phyloP scores from a whole-genome alignment of 2,113 vertebrate genomes.

The Chinchilla lanigera region DNA sequence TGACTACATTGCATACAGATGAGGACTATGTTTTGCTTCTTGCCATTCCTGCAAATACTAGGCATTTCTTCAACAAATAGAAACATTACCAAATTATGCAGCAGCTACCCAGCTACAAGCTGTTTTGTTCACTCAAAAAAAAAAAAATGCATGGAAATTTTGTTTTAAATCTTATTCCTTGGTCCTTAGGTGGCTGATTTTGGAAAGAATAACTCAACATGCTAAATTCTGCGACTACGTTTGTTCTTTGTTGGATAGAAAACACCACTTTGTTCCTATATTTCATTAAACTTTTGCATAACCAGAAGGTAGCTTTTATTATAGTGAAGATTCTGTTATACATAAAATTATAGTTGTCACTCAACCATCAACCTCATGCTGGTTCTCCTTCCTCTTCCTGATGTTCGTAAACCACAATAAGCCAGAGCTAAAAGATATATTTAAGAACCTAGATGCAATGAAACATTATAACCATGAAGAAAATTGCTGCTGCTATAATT shows the following conservation, averaged over 20 bases:
- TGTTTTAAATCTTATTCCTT: slow-evolving; percentile 64
- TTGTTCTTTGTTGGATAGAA: slow-evolving; percentile 72
- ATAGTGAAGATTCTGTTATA: slow-evolving; percentile 61
- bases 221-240: slow-evolving; percentile 62
- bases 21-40: slow-evolving; percentile 74
- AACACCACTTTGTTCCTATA: slow-evolving; percentile 58
- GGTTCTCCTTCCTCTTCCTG: slow-evolving; percentile 60
- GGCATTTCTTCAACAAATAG: slow-evolving; percentile 75
- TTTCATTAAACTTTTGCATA: slow-evolving; percentile 75
- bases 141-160: slow-evolving; percentile 67
- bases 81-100: slow-evolving; percentile 73
- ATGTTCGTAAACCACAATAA: slow-evolving; percentile 69
- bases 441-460: slow-evolving; percentile 61
- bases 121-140: slow-evolving; percentile 64
- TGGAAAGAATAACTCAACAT: slow-evolving; percentile 74
- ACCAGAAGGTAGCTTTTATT: slow-evolving; percentile 68
- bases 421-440: slow-evolving; percentile 64
- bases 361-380: slow-evolving; percentile 78
- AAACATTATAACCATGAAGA: slow-evolving; percentile 60
- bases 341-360: slow-evolving; percentile 77
- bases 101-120: slow-evolving; percentile 49
- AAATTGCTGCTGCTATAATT: slow-evolving; percentile 46
- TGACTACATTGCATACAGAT: slow-evolving; percentile 76
- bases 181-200: slow-evolving; percentile 77
- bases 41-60: slow-evolving; percentile 61